phyloP scores from a whole-genome alignment of 2,113 vertebrate genomes.

The Cranoglanis bouderius region DNA sequence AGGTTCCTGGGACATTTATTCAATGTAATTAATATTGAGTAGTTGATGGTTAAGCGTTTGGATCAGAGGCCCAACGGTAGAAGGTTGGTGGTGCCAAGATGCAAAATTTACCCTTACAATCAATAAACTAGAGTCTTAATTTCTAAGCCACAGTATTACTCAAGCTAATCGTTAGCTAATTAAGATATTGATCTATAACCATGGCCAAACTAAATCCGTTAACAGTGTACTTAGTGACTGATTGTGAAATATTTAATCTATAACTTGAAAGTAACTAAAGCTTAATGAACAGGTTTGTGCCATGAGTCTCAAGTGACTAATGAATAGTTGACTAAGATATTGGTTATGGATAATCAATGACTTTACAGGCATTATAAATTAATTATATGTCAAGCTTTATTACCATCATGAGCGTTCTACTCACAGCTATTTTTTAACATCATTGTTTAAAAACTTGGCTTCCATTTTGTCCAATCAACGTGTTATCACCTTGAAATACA shows the following conservation, averaged over 20 bases:
- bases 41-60: background rate
- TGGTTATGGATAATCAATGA: background rate
- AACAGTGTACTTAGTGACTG: background rate
- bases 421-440: background rate
- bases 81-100: background rate
- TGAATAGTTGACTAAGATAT: background rate
- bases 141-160: background rate
- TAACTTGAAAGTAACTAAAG: background rate
- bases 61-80: background rate
- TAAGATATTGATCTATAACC: background rate
- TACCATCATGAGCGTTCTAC: background rate
- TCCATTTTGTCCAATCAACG: conserved; percentile 11
- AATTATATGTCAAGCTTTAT: background rate
- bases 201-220: background rate
- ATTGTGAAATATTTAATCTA: background rate
- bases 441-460: background rate
- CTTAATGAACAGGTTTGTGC: conserved; percentile 6
- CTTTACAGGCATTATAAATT: background rate
- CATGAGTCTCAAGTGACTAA: background rate
- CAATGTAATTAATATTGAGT: background rate
- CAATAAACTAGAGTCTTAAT: background rate
- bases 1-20: background rate
- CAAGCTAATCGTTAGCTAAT: conserved; percentile 11
- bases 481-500: conserved; percentile 26
- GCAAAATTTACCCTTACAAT: background rate